Evolutionary conservation across 2,888 invertebrate genomes (phyloP), one percentile per base, ranked within the genome.

Genomic region (Crossocerus cetratus): DNA sequence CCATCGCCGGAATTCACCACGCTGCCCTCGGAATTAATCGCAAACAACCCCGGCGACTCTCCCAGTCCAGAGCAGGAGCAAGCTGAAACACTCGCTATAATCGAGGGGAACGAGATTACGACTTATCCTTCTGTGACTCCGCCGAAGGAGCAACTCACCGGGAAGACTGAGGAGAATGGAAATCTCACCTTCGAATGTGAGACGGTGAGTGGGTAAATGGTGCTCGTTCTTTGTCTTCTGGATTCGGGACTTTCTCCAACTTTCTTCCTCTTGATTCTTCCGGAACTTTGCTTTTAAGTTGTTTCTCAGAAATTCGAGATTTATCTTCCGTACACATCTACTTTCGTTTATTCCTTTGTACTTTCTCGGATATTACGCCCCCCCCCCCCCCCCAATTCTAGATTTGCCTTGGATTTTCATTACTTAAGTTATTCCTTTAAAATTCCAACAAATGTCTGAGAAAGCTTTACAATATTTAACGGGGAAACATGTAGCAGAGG

Each of bases 1-100:
- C 54, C 74, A 16, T 74, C 77, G 57, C 68, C 74, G 57, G 78
- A 76, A 44, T 68, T 76, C 53, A 79, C 81, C 20, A 84, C 81
- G 23, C 59, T 76, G 59, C 61, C 80, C 54, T 67, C 74, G 20
- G 80, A 74, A 68, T 54, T 65, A 59, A 61, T 42, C 59, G 74
- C 68, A 65, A 73, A 67, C 56, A 69, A 69, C 43, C 59, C 67
- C 3, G 20, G 43, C 22, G 59, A 59, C 43, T 32, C 32, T 5
- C 8, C 32, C 11, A 49, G 49, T 16, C n/a, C 13, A 4, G 16
- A 49, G 42, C 45, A 56, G 21, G 73, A 49, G 44, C 54, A 72
- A 23, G 45, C 67, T 53, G 53, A 59, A 57, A 72, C 60, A 49
- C 45, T 55, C 43, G 61, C 74, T 61, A 65, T 65, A 58, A 70